Evolutionary conservation across 23 tunicate genomes (phyloP).

Genomic region (Styela clava): DNA sequence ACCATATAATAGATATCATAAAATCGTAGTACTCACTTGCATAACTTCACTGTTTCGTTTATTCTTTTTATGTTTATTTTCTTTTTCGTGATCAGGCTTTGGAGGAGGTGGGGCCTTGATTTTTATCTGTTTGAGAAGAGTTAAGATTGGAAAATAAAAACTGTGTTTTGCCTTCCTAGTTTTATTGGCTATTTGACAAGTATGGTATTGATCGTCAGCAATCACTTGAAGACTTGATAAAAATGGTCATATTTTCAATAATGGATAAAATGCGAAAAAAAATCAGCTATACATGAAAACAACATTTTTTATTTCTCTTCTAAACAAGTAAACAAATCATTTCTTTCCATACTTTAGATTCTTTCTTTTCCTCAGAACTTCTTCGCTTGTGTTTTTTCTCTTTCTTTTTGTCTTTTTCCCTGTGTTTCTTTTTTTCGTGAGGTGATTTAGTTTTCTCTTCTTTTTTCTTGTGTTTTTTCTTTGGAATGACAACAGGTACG

Average conservation of each 20-base stretch:
- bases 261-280: too few relatives aligned
- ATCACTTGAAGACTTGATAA: too few relatives aligned
- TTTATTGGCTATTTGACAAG: too few relatives aligned
- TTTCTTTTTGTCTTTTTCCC: slow-evolving; percentile 30
- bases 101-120: slow-evolving; percentile 17
- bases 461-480: slow-evolving; percentile 25
- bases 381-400: slow-evolving; percentile 23
- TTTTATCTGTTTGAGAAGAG: slow-evolving; percentile 5
- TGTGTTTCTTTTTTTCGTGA: slow-evolving; percentile 17
- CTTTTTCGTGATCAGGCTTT: slow-evolving; percentile 31
- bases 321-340: too few relatives aligned
- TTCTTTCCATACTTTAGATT: neutral
- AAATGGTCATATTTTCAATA: too few relatives aligned
- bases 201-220: too few relatives aligned
- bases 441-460: slow-evolving; percentile 19
- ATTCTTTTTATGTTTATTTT: slow-evolving; percentile 21
- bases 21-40: neutral
- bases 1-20: too few relatives aligned
- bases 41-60: slow-evolving; percentile 7
- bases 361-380: slow-evolving; percentile 1
- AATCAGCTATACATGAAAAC: too few relatives aligned
- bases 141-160: too few relatives aligned
- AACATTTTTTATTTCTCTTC: too few relatives aligned
- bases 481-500: neutral
- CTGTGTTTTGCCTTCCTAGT: too few relatives aligned